Evolutionary conservation across 2,113 vertebrate genomes (phyloP).

Genomic region (Edolisoma coerulescens): DNA sequence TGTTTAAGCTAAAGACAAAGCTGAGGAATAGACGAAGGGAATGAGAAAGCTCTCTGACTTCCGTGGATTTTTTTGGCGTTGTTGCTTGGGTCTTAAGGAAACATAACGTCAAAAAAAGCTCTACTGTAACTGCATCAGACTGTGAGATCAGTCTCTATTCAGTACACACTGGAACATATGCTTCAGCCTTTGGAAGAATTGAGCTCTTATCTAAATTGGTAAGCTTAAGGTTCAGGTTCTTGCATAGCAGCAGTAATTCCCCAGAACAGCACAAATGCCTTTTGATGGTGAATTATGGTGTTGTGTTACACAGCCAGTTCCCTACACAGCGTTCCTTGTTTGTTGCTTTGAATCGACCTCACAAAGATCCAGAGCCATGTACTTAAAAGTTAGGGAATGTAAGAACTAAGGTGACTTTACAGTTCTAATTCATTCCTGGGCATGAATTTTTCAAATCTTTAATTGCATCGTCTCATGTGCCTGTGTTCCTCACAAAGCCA

Average conservation of each 20-base stretch:
- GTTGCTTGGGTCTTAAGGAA: neutral
- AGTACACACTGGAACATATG: neutral
- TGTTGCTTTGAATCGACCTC: neutral
- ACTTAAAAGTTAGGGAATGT: neutral
- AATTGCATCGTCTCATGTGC: neutral
- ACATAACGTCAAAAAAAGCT: neutral
- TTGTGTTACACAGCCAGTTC: neutral
- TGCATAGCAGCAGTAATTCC: constrained; percentile 1
- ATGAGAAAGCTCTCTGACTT: neutral
- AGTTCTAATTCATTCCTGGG: neutral
- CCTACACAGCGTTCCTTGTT: neutral
- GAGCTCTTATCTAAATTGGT: neutral
- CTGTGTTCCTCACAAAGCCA: neutral
- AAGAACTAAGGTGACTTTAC: constrained; percentile 12
- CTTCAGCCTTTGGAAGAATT: constrained; percentile 1
- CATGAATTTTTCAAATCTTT: constrained; percentile 18
- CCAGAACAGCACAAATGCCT: neutral
- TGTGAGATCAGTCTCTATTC: neutral
- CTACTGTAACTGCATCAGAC: neutral
- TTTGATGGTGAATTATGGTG: neutral
- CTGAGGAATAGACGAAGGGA: neutral
- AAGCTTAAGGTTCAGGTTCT: constrained; percentile 1
- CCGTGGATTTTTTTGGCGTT: neutral
- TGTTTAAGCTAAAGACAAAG: neutral
- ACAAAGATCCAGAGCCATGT: neutral